phyloP scores from a whole-genome alignment of 2,113 vertebrate genomes.

The Circaetus cinerascens region DNA sequence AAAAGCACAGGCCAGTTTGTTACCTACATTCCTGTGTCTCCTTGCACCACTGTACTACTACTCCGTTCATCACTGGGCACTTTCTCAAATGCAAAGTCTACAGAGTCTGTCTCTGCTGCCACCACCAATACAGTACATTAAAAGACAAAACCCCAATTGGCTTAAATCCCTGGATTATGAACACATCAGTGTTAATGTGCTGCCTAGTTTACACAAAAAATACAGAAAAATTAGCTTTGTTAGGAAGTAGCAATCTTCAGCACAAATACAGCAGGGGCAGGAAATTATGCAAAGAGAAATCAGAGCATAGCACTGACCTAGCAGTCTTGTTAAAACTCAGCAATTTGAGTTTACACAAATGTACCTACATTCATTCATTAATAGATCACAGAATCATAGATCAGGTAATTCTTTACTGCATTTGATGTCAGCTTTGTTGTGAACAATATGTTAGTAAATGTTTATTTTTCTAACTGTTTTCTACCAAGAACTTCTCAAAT shows the following conservation, averaged over 20 bases:
- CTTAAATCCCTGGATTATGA: neutral
- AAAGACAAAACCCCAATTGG: neutral
- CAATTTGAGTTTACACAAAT: fast-evolving
- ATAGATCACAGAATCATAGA: neutral
- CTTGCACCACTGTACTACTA: neutral
- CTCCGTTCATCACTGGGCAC: too few relatives aligned
- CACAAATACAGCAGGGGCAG: neutral
- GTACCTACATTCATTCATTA: neutral
- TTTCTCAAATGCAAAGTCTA: neutral
- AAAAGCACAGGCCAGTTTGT: neutral
- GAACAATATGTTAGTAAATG: neutral
- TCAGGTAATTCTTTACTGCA: neutral
- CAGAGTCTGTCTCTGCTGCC: neutral
- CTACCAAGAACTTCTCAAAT: conserved; percentile 28
- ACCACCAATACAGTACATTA: neutral
- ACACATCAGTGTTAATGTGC: neutral
- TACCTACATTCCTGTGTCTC: neutral
- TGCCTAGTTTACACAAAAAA: neutral
- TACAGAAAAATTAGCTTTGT: neutral
- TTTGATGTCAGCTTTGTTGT: neutral
- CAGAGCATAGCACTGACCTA: neutral
- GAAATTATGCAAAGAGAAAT: neutral
- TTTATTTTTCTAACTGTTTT: conserved; percentile 64
- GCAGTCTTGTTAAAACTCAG: neutral
- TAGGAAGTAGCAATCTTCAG: neutral